Percentiles rank a stretch among this genome's conserved stretches.
Conservation (phyloP, 2,888 invertebrate genomes). For the Horisme vitalbata region DNA sequence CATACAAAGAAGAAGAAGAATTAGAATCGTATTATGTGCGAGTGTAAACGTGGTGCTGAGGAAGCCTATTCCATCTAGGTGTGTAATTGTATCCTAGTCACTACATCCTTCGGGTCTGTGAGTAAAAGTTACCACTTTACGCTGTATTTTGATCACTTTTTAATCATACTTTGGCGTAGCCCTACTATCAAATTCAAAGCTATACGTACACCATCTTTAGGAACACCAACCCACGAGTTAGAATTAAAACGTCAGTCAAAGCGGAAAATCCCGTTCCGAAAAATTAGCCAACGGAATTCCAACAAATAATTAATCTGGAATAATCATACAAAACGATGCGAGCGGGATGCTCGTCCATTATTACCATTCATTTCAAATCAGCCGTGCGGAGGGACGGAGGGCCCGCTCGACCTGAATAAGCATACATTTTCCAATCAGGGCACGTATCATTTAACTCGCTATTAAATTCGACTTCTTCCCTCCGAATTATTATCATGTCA, state of each 20-base stretch:
- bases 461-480: slow-evolving; percentile 82
- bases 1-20: no score
- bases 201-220: slow-evolving; percentile 11
- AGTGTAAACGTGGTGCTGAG: no score
- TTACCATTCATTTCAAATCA: slow-evolving; percentile 83
- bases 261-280: slow-evolving; percentile 80
- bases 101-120: no score
- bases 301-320: slow-evolving; percentile 83
- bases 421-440: slow-evolving; percentile 83
- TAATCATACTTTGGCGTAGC: neutral
- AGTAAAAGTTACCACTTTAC: no score
- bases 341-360: slow-evolving; percentile 78
- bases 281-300: slow-evolving; percentile 80
- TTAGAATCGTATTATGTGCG: no score
- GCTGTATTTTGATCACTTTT: no score
- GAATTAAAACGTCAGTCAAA: slow-evolving; percentile 81
- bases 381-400: slow-evolving; percentile 69
- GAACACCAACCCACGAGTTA: slow-evolving; percentile 52
- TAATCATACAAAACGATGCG: slow-evolving; percentile 83
- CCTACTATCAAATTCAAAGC: neutral
- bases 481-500: slow-evolving; percentile 78
- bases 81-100: no score
- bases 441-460: slow-evolving; percentile 83
- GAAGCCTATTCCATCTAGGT: no score
- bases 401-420: slow-evolving; percentile 78